These are phyloP conservation scores for Cetoscarus ocellatus DNA, from an alignment of 2,797 vertebrate genomes.

Conservation along the genomic window DNA sequence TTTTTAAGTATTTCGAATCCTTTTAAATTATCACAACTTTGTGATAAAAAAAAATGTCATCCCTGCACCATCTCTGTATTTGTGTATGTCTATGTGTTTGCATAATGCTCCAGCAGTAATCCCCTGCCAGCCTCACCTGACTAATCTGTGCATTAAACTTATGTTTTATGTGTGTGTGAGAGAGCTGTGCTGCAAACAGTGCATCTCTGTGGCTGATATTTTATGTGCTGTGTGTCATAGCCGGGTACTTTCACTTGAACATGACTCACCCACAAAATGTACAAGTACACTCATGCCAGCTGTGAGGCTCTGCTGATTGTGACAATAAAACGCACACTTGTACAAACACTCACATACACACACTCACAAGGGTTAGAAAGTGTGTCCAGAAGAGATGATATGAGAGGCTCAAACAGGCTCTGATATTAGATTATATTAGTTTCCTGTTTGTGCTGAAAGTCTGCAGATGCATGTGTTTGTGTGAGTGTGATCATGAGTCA, in stretches of 20 bases:
- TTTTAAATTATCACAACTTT: too few species aligned
- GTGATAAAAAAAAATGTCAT: too few species aligned
- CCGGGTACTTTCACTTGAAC: constrained; percentile 35
- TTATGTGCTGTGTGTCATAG: constrained; percentile 60
- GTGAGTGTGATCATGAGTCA: constrained; percentile 1
- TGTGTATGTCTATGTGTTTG: too few species aligned
- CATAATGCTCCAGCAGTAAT: constrained; percentile 17
- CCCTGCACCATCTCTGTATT: too few species aligned
- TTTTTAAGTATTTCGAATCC: too few species aligned
- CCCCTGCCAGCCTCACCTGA: constrained; percentile 14
- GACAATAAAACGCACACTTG: constrained; percentile 59
- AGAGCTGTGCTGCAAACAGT: constrained; percentile 37
- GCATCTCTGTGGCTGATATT: constrained; percentile 52
- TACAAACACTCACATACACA: not conserved
- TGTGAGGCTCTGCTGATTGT: constrained; percentile 33
- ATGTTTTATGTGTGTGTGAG: not conserved
- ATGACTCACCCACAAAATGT: constrained; percentile 48
- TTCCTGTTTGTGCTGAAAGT: constrained; percentile 62
- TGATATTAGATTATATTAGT: constrained; percentile 71
- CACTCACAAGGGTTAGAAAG: constrained; percentile 41
- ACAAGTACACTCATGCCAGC: constrained; percentile 33
- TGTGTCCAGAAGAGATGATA: constrained; percentile 59
- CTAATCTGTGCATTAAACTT: too few species aligned
- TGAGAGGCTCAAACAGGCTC: constrained; percentile 44
- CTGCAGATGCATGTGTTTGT: constrained; percentile 16